Evolutionary conservation across 2,113 vertebrate genomes (phyloP), one percentile per base, ranked within the genome.

Genomic region (Eulemur rufifrons): DNA sequence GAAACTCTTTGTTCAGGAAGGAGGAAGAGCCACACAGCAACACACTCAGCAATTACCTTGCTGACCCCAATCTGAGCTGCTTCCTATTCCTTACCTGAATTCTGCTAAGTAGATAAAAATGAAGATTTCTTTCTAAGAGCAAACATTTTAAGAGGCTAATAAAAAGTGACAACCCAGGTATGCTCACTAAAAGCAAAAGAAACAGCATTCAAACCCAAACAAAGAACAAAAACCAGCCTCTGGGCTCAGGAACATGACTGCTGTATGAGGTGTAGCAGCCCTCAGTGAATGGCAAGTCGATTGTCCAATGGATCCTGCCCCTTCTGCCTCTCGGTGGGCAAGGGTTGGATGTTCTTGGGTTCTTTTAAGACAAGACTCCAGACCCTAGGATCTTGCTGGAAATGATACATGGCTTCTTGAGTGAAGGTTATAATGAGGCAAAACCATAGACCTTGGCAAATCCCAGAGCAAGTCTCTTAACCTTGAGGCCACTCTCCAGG

Each of bases 111-210:
- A 74, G 76, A 91, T 37, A 87, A 93, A 90, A 97, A 64, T 71
- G 45, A 91, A 86, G 59, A 91, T 92, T 83, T 78, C 23, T 32
- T 6, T 93, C 71, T 95, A 89, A 95, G 80, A 64, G 34, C 69
- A 92, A 34, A 94, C 91, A 94, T 96, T 97, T 96, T 0, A 92
- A 93, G 89, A 78, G 73, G 2, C 13, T 66, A 92, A 96, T 0
- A n/a, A 91, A 95, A 91, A 97, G 96, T 76, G 84, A 96, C 81
- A 96, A 84, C 52, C 77, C 74, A 82, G 95, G 89, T 86, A 93
- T 83, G 95, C 94, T 98, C 98, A 98, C 97, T 97, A 97, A 97
- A 97, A 83, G 93, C 92, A 86, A 93, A 64, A 81, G 52, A 84
- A 81, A 87, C 21, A 85, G 27, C 52, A 66, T 21, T 63, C 78